Evolutionary conservation across 2,797 vertebrate species (phyloP).

Genomic region (Onychomys torridus): DNA sequence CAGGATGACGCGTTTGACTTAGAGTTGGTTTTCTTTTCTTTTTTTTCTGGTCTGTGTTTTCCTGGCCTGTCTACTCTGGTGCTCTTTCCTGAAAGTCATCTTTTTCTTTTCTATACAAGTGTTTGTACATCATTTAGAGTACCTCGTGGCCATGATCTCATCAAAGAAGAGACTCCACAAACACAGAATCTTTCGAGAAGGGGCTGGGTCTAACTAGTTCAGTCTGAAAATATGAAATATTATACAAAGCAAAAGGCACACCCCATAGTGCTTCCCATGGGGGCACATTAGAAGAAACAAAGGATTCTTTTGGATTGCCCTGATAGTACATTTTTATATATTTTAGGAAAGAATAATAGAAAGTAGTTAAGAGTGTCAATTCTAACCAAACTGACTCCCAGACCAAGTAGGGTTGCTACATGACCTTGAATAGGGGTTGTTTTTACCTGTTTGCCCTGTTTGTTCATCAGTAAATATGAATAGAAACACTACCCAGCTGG

Average conservation of each 20-base stretch:
- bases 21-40: not conserved
- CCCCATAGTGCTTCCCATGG: not conserved
- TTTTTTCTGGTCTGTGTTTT: not conserved
- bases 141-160: not conserved
- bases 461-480: not conserved
- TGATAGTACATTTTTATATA: constrained; percentile 3
- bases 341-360: constrained; percentile 27
- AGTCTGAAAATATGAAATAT: constrained; percentile 16
- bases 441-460: not conserved
- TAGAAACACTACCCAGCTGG: not conserved
- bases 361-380: not conserved
- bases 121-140: constrained; percentile 8
- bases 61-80: constrained; percentile 35
- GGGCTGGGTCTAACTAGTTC: not conserved
- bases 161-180: not conserved
- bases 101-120: not conserved
- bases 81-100: not conserved
- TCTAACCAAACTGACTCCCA: constrained; percentile 26
- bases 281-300: not conserved
- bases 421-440: not conserved
- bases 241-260: not conserved
- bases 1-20: not conserved
- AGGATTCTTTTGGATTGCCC: not conserved
- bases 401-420: not conserved
- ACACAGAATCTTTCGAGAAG: not conserved